Base-by-base conservation (phyloP, 1,140 invertebrate species). In the Saccostrea echinata region DNA sequence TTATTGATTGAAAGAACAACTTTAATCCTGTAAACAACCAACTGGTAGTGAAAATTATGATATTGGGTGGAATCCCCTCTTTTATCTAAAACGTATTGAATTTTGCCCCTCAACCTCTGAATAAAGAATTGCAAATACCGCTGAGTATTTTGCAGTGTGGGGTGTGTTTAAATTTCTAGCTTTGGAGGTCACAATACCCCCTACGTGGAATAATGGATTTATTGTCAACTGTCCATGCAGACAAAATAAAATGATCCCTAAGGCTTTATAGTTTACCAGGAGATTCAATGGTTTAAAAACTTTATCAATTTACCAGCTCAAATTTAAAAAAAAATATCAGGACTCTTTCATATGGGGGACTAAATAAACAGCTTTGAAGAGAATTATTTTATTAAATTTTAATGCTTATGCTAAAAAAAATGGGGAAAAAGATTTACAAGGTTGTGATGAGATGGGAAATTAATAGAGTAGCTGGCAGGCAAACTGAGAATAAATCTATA, bases 181-280 rank as follows among this genome's bases (percentile, higher is more conserved):
- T 27, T 12, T 30, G 68, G 68, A 30, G 68, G 68, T 76, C 68
- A 76, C 16, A 30, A 27, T 76, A 76, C 68, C 68, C 68, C 68
- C 68, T 76, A 33, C 68, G 27, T 33, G 27, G 68, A 76, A 76
- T 76, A 64, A 64, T 64, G 57, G 57, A 64, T 64, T 64, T 64
- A 64, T 64, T 64, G 57, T 24, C 24, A 76, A 76, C 27, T 76
- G 64, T 76, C 68, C 27, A 11, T 76, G 24, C 68, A 76, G 30
- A 76, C 27, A 30, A 76, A 76, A 30, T 33, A 76, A 33, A 30
- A 76, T 76, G 24, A 76, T 76, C 68, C 27, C 27, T 33, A 16
- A 16, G 27, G 68, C 27, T 13, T 30, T 43, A n/a, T n/a, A 61
- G 18, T 61, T 61, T 61, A 61, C 55, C 55, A 21, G 55, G 16